Base-by-base conservation (phyloP, 2,888 invertebrate species). In the Germaria angustata region DNA sequence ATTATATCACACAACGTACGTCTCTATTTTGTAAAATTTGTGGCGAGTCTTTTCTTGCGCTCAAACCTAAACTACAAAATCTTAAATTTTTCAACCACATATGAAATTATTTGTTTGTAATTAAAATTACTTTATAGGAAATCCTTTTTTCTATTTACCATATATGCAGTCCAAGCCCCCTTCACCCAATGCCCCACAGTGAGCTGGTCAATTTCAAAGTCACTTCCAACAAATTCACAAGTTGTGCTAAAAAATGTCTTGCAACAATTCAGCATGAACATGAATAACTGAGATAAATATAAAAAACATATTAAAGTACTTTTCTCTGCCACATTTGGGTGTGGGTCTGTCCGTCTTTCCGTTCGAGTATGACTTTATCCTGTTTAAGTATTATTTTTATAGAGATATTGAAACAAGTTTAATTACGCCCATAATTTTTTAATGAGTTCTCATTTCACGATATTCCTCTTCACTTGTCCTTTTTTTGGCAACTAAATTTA, bases 401-500 rank as follows among this genome's bases (percentile, higher is more conserved):
- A 36, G 20, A 39, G 53, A 61, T 69, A 39, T 8, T 57, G 44
- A 61, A 61, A 61, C 59, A 57, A 63, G 39, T 78, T 78, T 71
- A 71, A 78, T 71, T 65, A 72, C 32, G 34, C 57, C 36, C 66
- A 80, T 80, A 80, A 80, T 80, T 80, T 73, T 68, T 59, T 80
- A 80, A 80, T 80, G 79, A 80, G 66, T 59, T 59, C 79, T 73
- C 59, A 59, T 79, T 72, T 57, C 28, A n/a, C n/a, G n/a, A n/a
- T 28, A 5, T 41, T 13, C 9, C 17, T 32, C 9, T 57, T 49
- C 34, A 44, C 41, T 32, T n/a, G 32, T 20, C 20, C 55, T 20
- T 49, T 41, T 28, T 11, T 44, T 32, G 53, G 46, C 55, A 49
- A 63, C 57, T 36, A 36, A 20, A 59, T 36, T 72, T 66, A 24